Evolutionary conservation across 2,113 vertebrate species (phyloP).

Genomic region (Excalfactoria chinensis): DNA sequence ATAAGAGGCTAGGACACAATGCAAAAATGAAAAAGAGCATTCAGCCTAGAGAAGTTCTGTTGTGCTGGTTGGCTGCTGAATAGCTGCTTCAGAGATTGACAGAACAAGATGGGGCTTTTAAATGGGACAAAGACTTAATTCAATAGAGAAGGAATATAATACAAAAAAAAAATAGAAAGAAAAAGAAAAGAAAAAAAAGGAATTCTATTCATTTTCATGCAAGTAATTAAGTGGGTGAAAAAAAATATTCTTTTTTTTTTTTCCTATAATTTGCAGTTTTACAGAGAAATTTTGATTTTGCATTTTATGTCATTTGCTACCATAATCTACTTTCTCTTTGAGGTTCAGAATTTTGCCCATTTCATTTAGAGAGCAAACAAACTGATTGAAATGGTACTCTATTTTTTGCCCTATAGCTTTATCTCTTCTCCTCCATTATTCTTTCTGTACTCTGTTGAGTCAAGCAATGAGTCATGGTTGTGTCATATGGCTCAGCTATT

Average conservation of each 20-base stretch:
- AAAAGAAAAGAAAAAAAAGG: constrained; percentile 35
- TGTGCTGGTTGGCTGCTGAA: constrained; percentile 55
- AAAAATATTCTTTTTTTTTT: constrained; percentile 41
- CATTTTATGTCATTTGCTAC: constrained; percentile 34
- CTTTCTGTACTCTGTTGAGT: constrained; percentile 28
- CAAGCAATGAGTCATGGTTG: constrained; percentile 46
- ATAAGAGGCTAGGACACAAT: constrained; percentile 39
- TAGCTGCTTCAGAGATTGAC: constrained; percentile 65
- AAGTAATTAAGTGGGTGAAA: constrained; percentile 57
- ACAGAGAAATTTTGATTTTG: constrained; percentile 25
- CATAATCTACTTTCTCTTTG: constrained; percentile 47
- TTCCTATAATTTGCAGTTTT: constrained; percentile 40
- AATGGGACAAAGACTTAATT: constrained; percentile 73
- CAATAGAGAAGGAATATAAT: constrained; percentile 70
- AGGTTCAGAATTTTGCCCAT: constrained; percentile 30
- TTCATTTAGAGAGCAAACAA: constrained; percentile 41
- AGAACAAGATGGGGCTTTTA: constrained; percentile 69
- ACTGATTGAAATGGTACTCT: not conserved
- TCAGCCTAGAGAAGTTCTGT: constrained; percentile 21
- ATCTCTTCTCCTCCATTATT: constrained; percentile 2
- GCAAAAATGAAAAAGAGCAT: constrained; percentile 49
- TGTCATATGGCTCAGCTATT: constrained; percentile 17
- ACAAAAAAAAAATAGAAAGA: no score
- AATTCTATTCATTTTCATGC: constrained; percentile 63
- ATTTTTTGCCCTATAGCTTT: not conserved